phyloP scores from a whole-genome alignment of 2,797 vertebrate genomes.

The Onychomys leucogaster region DNA sequence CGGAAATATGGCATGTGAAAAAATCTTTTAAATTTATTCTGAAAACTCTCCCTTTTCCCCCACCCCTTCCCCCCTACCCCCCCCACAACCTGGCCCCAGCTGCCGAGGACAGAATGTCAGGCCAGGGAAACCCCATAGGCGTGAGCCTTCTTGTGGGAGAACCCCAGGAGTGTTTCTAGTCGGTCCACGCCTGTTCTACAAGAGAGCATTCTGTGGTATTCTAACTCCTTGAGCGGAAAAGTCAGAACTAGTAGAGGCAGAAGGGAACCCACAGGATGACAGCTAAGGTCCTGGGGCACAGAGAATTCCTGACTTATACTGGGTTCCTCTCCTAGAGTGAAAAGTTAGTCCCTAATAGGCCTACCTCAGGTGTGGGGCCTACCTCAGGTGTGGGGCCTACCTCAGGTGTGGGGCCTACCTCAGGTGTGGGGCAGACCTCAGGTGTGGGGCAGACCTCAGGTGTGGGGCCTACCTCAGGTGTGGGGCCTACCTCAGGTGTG shows the following conservation, averaged over 20 bases:
- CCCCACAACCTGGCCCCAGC: conserved; percentile 15
- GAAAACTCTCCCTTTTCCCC: neutral
- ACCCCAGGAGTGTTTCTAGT: neutral
- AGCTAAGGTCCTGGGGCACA: neutral
- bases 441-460: no score
- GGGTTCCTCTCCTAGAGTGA: neutral
- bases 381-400: neutral
- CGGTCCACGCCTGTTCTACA: neutral
- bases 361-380: neutral
- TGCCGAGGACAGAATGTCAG: conserved; percentile 19
- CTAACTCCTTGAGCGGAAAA: conserved; percentile 26
- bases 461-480: neutral
- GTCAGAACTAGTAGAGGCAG: neutral
- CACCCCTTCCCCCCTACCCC: no score
- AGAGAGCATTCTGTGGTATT: neutral
- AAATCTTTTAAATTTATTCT: neutral
- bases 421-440: neutral
- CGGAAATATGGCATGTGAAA: conserved; percentile 32
- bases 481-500: neutral
- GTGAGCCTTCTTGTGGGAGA: conserved; percentile 50
- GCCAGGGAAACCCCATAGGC: conserved; percentile 42
- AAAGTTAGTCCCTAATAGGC: neutral
- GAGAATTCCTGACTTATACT: neutral
- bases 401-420: neutral
- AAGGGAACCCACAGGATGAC: neutral